phyloP scores from a whole-genome alignment of 1,140 invertebrate genomes.

The Akabosia matsudoensis region DNA sequence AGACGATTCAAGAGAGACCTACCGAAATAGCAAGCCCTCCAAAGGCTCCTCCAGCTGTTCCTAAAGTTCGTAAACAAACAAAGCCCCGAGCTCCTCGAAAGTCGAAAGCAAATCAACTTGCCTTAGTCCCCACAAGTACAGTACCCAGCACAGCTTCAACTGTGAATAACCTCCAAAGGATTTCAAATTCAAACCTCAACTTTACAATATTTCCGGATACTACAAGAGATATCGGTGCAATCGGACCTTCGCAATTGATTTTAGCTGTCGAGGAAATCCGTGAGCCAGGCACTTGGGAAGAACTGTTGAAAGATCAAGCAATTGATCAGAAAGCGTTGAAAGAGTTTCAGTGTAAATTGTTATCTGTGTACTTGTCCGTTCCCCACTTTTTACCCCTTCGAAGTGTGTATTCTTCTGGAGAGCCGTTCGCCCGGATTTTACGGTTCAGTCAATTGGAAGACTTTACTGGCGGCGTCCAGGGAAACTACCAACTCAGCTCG shows the following conservation, averaged over 20 bases:
- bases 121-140: background rate
- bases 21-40: background rate
- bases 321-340: background rate
- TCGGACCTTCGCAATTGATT: background rate
- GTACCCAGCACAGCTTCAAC: background rate
- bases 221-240: background rate
- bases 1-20: too few relatives aligned
- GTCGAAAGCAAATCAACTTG: conserved; percentile 7
- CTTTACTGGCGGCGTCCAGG: background rate
- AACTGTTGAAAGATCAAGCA: background rate
- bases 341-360: background rate
- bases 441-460: background rate
- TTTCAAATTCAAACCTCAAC: background rate
- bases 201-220: background rate
- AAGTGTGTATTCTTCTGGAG: background rate
- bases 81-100: background rate
- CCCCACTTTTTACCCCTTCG: background rate
- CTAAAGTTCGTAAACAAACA: background rate
- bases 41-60: background rate
- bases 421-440: background rate
- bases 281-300: background rate
- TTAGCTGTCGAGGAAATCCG: background rate
- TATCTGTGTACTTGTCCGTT: background rate
- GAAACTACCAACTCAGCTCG: background rate
- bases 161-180: background rate